phyloP scores from a whole-genome alignment of 2,113 vertebrate species.

The Sylvia atricapilla region DNA sequence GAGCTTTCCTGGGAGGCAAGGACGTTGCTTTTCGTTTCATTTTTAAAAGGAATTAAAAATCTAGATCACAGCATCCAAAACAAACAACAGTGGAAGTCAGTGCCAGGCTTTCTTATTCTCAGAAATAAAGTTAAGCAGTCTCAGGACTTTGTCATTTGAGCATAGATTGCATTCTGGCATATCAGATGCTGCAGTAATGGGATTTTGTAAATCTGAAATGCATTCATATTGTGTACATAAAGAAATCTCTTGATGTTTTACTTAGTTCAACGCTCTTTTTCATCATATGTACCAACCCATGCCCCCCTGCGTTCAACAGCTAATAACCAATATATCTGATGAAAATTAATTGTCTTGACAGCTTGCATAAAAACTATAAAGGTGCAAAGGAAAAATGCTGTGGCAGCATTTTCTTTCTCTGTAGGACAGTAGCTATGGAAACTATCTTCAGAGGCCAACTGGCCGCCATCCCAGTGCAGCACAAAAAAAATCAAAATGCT shows the following conservation, averaged over 20 bases:
- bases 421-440: conserved; percentile 76
- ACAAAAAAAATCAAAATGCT: conserved; percentile 60
- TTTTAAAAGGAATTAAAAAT: conserved; percentile 1
- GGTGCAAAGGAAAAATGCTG: conserved; percentile 57
- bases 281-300: conserved; percentile 3
- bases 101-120: background rate
- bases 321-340: conserved; percentile 52
- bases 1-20: background rate
- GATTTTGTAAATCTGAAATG: conserved; percentile 40
- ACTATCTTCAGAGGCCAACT: conserved; percentile 72
- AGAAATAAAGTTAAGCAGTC: background rate
- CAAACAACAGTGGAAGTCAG: background rate
- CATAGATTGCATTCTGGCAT: conserved; percentile 5
- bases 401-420: conserved; percentile 67
- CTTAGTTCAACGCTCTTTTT: conserved; percentile 23
- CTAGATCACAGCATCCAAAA: background rate
- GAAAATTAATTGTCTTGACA: conserved; percentile 56
- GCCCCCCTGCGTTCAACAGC: conserved; percentile 1
- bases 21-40: background rate
- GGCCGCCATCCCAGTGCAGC: conserved; percentile 61
- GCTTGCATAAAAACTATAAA: conserved; percentile 53
- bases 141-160: background rate
- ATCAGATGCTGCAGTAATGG: conserved; percentile 41
- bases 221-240: conserved; percentile 12
- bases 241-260: conserved; percentile 49